Evolutionary conservation across 1,140 invertebrate genomes (phyloP).

Genomic region (Ericerus pela): DNA sequence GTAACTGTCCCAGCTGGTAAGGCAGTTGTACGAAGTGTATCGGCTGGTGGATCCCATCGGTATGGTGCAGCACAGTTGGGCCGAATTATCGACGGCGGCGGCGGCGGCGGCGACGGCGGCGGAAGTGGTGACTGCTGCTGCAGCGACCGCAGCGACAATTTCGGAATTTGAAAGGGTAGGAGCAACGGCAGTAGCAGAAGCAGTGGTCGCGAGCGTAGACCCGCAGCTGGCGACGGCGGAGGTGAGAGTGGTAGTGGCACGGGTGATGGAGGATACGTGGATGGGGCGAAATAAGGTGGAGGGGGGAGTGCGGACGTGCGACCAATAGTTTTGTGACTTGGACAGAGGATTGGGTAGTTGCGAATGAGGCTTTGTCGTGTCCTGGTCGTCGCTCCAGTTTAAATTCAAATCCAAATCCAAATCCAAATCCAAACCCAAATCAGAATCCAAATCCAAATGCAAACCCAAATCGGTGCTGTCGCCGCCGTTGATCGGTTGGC

Average conservation of each 20-base stretch:
- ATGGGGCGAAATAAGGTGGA: too few relatives aligned
- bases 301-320: too few relatives aligned
- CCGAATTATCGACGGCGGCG: constrained; percentile 12
- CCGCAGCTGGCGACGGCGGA: not conserved
- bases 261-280: not conserved
- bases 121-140: not conserved
- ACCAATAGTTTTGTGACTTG: too few relatives aligned
- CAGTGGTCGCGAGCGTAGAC: not conserved
- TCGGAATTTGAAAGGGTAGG: not conserved
- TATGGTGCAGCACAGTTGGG: not conserved
- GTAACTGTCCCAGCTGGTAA: constrained; percentile 76
- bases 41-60: constrained; percentile 54
- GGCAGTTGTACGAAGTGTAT: constrained; percentile 74
- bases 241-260: not conserved
- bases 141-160: not conserved
- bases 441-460: too few relatives aligned
- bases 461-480: too few relatives aligned
- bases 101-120: constrained; percentile 4
- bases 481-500: too few relatives aligned
- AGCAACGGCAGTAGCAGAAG: not conserved
- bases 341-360: too few relatives aligned
- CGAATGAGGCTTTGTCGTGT: too few relatives aligned
- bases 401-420: too few relatives aligned
- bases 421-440: too few relatives aligned
- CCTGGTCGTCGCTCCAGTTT: too few relatives aligned